Evolutionary conservation across 92 coral and sea anemone genomes (phyloP).

Genomic region (Epizoanthus stellaris): DNA sequence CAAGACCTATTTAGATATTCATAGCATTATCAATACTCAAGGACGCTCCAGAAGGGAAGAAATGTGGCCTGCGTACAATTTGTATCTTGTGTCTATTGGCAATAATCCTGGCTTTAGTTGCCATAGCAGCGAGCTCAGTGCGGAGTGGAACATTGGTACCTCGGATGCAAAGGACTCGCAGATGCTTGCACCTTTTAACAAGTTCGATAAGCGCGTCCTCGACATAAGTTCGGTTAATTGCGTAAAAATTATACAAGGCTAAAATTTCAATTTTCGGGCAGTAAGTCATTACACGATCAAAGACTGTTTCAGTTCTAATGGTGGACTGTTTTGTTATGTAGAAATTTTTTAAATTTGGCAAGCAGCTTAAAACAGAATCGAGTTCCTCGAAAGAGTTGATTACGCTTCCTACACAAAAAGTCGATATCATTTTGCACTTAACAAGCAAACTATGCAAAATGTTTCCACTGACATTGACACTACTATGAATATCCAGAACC

Average conservation of each 20-base stretch:
- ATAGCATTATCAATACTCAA: slow-evolving; percentile 65
- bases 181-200: slow-evolving; percentile 51
- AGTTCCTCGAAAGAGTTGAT: slow-evolving; percentile 75
- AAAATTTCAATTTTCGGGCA: slow-evolving; percentile 68
- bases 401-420: slow-evolving; percentile 78
- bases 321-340: slow-evolving; percentile 80
- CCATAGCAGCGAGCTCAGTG: slow-evolving; percentile 68
- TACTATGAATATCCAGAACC: slow-evolving; percentile 80
- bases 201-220: slow-evolving; percentile 71
- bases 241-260: slow-evolving; percentile 81
- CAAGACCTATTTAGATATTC: not conserved
- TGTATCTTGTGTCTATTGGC: slow-evolving; percentile 67
- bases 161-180: slow-evolving; percentile 70
- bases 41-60: slow-evolving; percentile 60
- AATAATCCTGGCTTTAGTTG: slow-evolving; percentile 58
- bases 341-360: slow-evolving; percentile 67
- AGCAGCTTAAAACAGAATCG: slow-evolving; percentile 50
- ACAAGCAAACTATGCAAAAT: slow-evolving; percentile 61
- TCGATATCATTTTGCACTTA: slow-evolving; percentile 57
- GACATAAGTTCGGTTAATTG: slow-evolving; percentile 63
- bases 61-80: slow-evolving; percentile 70
- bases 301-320: slow-evolving; percentile 73
- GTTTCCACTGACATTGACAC: slow-evolving; percentile 71
- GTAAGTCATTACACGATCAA: slow-evolving; percentile 50
- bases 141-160: slow-evolving; percentile 84